Evolutionary conservation across 1,140 invertebrate species (phyloP), one percentile per base, ranked within the genome.

Genomic region (Drosophila setifemur): DNA sequence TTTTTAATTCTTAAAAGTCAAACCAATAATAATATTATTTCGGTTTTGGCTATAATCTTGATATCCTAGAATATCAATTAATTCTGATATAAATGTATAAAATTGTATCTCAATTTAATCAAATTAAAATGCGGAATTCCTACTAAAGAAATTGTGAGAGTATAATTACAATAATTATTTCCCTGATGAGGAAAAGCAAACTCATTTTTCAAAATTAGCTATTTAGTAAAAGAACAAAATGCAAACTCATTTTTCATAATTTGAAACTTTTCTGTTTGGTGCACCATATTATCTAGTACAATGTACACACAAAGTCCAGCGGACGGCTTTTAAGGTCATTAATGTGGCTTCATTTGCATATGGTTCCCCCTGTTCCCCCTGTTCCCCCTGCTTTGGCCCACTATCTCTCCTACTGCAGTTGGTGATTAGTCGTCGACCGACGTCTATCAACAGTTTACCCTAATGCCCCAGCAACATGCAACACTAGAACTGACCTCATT

Each of bases 381-480:
- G 18, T 6, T 7, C 26, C 21, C 48, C 23, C 14, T 28, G 21
- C 49, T 29, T 21, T 47, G 4, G 19, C 18, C 16, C 40, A 16
- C 28, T 48, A 45, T 37, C n/a, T 23, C 18, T 7, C 35, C 14
- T 9, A 48, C 16, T 81, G 63, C 68, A 68, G 79, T 57, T 58
- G 74, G 70, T 86, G 79, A 85, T 85, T 85, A 86, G 79, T 72
- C 58, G 75, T 60, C 43, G 61, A 35, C 45, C 55, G 45, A 75
- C 66, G 81, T 85, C 79, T 75, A 85, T 85, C 79, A 85, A 85
- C 81, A 85, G 79, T 79, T 73, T 86, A 73, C 74, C 55, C 79
- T 85, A 85, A 86, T 85, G 79, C 64, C 74, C 64, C 18, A 64
- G 66, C 81, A 86, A 85, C 79, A 85, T 85, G 81, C 79, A 86